phyloP scores from a whole-genome alignment of 2,888 invertebrate species.

The Agrilus biguttatus region DNA sequence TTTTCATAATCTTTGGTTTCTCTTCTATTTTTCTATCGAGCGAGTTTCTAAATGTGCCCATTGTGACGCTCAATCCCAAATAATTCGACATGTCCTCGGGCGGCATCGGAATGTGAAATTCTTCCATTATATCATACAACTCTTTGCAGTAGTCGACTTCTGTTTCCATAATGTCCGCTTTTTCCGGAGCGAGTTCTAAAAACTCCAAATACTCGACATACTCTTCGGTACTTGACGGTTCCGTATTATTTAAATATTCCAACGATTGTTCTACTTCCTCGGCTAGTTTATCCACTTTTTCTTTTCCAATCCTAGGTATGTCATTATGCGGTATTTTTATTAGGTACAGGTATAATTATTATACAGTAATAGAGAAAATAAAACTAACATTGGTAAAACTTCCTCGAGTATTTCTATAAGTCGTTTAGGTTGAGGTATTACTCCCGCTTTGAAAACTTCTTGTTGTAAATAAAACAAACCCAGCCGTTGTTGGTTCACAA shows the following conservation, averaged over 20 bases:
- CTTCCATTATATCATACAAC: conserved; percentile 69
- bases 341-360: no score
- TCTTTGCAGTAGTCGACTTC: conserved; percentile 69
- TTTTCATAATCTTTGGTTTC: conserved; percentile 49
- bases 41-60: conserved; percentile 49
- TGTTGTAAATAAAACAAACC: conserved; percentile 61
- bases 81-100: conserved; percentile 56
- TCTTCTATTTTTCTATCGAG: conserved; percentile 59
- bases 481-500: conserved; percentile 51
- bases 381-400: conserved; percentile 49
- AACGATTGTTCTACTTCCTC: conserved; percentile 49
- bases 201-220: conserved; percentile 57
- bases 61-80: conserved; percentile 43
- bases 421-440: conserved; percentile 55
- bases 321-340: no score
- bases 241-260: conserved; percentile 41
- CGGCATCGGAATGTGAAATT: conserved; percentile 57
- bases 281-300: conserved; percentile 37
- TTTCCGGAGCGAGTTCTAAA: conserved; percentile 48
- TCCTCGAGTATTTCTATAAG: conserved; percentile 49
- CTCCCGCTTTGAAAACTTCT: conserved; percentile 52
- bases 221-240: conserved; percentile 57
- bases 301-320: conserved; percentile 43
- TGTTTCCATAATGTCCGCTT: conserved; percentile 56
- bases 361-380: no score